These are phyloP conservation scores for Stegophylla sp. DNA, from an alignment of 2,888 invertebrate species.

Conservation along the genomic window DNA sequence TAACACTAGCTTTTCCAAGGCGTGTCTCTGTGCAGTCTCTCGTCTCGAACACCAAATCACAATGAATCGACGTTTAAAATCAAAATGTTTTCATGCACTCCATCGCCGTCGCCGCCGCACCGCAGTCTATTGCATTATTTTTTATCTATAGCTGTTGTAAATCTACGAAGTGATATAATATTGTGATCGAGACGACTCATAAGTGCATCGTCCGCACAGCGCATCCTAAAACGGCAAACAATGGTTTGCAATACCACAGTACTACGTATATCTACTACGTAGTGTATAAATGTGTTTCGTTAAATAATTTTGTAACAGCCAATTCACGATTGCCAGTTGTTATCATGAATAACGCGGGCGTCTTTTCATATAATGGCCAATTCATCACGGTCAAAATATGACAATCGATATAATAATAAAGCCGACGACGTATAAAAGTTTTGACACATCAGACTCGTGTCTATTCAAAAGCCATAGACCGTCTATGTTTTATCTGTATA, in stretches of 20 bases:
- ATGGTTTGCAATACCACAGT: background rate
- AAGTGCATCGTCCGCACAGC: background rate
- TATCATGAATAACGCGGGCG: background rate
- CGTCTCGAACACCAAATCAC: too few relatives aligned
- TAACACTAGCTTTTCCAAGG: too few relatives aligned
- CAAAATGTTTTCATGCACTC: background rate
- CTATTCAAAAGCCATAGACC: too few relatives aligned
- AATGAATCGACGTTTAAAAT: slow-evolving; percentile 20
- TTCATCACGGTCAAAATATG: slow-evolving; percentile 32
- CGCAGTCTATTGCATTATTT: too few relatives aligned
- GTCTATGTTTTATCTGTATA: too few relatives aligned
- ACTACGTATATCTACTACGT: too few relatives aligned
- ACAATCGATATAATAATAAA: background rate
- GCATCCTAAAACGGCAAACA: slow-evolving; percentile 41
- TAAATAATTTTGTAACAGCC: slow-evolving; percentile 22
- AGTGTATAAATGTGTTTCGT: background rate
- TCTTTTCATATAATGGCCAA: slow-evolving; percentile 20
- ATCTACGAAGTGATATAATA: too few relatives aligned
- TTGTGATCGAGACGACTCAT: background rate
- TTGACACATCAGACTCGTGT: too few relatives aligned
- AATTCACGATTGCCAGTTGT: background rate
- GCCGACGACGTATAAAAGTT: too few relatives aligned
- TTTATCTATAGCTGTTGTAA: too few relatives aligned
- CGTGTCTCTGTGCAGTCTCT: too few relatives aligned
- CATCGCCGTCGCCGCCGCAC: background rate